These are phyloP conservation scores for Pomatorhinus ruficollis DNA, from an alignment of 2,113 vertebrate genomes.

Conservation along the genomic window DNA sequence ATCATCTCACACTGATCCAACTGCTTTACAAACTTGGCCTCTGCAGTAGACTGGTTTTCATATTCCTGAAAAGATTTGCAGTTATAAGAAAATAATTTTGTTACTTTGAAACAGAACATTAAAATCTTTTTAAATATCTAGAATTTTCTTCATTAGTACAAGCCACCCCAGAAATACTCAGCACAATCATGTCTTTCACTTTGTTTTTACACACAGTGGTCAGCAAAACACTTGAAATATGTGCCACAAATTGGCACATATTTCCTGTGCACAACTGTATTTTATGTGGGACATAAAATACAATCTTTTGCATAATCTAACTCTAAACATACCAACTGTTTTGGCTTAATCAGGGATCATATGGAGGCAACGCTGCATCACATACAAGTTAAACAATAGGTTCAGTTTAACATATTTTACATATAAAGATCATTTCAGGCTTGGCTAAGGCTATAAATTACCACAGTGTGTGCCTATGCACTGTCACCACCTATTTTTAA, in stretches of 20 bases:
- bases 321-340: neutral
- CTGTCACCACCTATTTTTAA: neutral
- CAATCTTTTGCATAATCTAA: neutral
- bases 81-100: neutral
- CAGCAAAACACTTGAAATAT: neutral
- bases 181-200: accelerated
- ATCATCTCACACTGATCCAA: constrained; percentile 97
- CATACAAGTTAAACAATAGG: neutral
- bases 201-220: neutral
- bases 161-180: neutral
- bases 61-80: constrained; percentile 83
- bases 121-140: neutral
- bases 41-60: constrained; percentile 84
- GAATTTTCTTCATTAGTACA: neutral
- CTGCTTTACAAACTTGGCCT: constrained; percentile 92
- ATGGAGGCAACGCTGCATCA: neutral
- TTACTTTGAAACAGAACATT: neutral
- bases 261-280: no score
- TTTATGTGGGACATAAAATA: neutral
- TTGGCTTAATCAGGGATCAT: neutral
- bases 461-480: neutral
- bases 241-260: no score
- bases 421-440: neutral
- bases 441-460: neutral
- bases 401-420: neutral